Evolutionary conservation across 2,113 vertebrate species (phyloP).

Genomic region (Sceloporus undulatus): DNA sequence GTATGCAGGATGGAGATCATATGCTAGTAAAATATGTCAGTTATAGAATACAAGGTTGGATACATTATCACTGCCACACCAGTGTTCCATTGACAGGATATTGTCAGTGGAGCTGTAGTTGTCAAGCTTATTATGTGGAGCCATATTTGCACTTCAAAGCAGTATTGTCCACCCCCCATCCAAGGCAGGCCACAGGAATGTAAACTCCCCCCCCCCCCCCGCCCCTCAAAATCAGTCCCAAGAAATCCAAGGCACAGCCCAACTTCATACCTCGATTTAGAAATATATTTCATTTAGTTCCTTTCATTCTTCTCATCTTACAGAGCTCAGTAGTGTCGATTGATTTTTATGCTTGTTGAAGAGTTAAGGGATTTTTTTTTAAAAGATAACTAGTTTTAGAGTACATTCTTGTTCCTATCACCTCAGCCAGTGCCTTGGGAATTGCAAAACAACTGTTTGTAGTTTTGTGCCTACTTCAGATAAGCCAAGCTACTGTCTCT

Average conservation of each 20-base stretch:
- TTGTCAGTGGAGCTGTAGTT: neutral
- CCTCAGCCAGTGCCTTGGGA: slow-evolving; percentile 46
- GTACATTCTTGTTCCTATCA: slow-evolving; percentile 32
- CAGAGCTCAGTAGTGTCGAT: slow-evolving; percentile 42
- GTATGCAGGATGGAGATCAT: neutral
- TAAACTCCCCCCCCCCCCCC: too few relatives aligned
- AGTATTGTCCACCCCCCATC: neutral
- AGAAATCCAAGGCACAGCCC: neutral
- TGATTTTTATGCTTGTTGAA: slow-evolving; percentile 35
- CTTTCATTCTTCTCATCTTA: slow-evolving; percentile 55
- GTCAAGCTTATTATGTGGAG: neutral
- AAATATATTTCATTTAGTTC: slow-evolving; percentile 16
- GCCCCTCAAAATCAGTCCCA: too few relatives aligned
- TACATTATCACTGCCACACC: neutral
- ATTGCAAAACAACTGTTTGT: slow-evolving; percentile 45
- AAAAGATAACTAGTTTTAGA: slow-evolving; percentile 56
- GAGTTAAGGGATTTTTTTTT: slow-evolving; percentile 45
- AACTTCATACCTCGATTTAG: neutral
- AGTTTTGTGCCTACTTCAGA: slow-evolving; percentile 39
- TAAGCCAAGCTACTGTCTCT: slow-evolving; percentile 36
- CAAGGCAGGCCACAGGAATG: neutral
- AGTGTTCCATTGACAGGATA: neutral
- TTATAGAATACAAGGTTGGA: neutral
- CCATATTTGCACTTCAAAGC: neutral
- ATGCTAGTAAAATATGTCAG: neutral